phyloP scores from a whole-genome alignment of 64 coral and sea anemone genomes.

The Montipora efflorescens region DNA sequence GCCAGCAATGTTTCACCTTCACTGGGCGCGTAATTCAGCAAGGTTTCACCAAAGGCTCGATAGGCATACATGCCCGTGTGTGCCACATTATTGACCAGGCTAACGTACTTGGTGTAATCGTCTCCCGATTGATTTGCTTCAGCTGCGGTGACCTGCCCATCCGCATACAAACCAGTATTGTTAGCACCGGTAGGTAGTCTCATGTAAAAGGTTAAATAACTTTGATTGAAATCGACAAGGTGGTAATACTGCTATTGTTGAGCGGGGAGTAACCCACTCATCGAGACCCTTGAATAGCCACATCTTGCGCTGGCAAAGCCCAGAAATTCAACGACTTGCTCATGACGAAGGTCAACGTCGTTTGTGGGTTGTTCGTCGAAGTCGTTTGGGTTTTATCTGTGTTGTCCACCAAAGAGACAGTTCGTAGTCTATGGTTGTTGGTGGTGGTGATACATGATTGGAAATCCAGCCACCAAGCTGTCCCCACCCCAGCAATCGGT shows the following conservation, averaged over 20 bases:
- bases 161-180: background rate
- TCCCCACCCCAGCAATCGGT: background rate
- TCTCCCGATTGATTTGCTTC: background rate
- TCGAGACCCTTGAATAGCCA: background rate
- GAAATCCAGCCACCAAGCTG: background rate
- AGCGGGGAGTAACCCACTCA: background rate
- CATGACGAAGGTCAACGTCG: background rate
- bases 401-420: too few species aligned
- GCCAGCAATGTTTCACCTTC: background rate
- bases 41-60: background rate
- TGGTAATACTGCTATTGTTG: background rate
- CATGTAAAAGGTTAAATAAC: slow-evolving; percentile 29
- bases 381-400: too few species aligned
- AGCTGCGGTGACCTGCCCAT: background rate
- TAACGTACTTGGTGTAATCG: background rate
- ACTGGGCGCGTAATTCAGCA: too few species aligned
- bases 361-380: background rate
- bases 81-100: background rate
- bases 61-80: slow-evolving; percentile 45
- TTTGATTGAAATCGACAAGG: background rate
- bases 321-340: background rate
- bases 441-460: too few species aligned
- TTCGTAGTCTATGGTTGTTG: too few species aligned
- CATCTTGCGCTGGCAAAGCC: background rate
- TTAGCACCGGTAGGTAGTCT: background rate